Base-by-base conservation (phyloP, 2,797 vertebrate species). In the Tympanoctomys barrerae region DNA sequence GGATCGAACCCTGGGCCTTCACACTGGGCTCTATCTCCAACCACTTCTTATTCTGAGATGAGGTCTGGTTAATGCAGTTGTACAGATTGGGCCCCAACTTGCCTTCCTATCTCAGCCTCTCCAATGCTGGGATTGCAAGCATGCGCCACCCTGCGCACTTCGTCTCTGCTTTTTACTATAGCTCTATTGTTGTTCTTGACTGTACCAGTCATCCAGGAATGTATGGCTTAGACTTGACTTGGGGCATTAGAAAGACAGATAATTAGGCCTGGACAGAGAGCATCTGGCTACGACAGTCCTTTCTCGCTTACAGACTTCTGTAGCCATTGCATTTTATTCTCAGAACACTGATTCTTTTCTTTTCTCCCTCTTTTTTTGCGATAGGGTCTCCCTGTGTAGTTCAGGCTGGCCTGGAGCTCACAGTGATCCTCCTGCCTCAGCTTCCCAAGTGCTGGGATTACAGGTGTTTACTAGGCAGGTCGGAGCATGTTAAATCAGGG, bases 401-500 rank as follows among this genome's bases (percentile, higher is more conserved):
- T 66, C 64, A 31, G 64, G 5, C 64, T 33, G 28, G 64, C 28
- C 12, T 66, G 11, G 28, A 66, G 14, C 28, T 33, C 28, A 14
- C 12, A 66, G 64, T 66, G 31, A 66, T 66, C 64, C 64, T 66
- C 12, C 64, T 66, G 64, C 31, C 64, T 66, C 64, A 66, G 28
- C 64, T 28, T 66, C 28, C 64, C 12, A 33, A 66, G 28, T 66
- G 28, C 28, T 14, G 28, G 28, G 3, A 66, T 66, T 66, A 33
- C 28, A 66, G 64, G 28, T 12, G 1, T 31, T 13, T 1, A 11
- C 61, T 26, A 62, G 2, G 61, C 61, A 62, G 8, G 28, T 16
- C 52, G 31, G 54, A 54, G 24, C 85, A 78, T 92, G 95, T 85
- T 91, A 33, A 95, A 94, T 49, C 33, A 85, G 84, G 90, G 70